Evolutionary conservation across 2,113 vertebrate species (phyloP), one percentile per base, ranked within the genome.

Genomic region (Tyrannus savana): DNA sequence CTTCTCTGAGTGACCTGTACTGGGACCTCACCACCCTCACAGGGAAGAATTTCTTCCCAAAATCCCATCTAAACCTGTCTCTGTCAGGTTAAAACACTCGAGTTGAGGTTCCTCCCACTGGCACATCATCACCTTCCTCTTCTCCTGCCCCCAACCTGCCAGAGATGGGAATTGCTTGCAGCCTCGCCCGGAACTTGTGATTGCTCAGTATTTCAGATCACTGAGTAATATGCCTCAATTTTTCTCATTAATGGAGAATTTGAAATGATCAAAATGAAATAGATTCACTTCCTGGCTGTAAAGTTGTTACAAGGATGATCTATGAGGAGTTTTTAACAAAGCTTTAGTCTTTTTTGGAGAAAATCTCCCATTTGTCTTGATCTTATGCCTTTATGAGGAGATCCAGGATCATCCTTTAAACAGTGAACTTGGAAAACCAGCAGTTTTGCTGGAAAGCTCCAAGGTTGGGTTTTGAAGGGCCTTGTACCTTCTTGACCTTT

Each of bases 201-300:
- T 96, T 91, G 58, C 68, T 76, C 68, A 28, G 39, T 96, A 60
- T 96, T 97, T 95, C 88, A 97, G 92, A 77, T 95, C 53, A 10
- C 93, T 82, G 96, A 95, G 98, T 97, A 96, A 97, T 96, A 92
- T 23, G 60, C 92, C 92, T 95, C 66, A 4, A 91, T 97, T 97
- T 98, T 97, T 97, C 97, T 97, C 96, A 96, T 98, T 98, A 98
- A 96, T 96, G 94, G 96, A 92, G 90, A 92, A 75, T 97, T 97
- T 95, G 96, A 96, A 97, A 96, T 95, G 92, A 97, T 97, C 97
- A 97, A 92, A 97, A 97, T 97, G 97, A 97, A 98, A 97, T 97
- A 96, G 93, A 96, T 93, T 96, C 97, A 73, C 95, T 97, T 96
- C 46, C 78, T 92, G 97, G 84, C 97, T 88, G 62, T 88, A 73